phyloP scores from a whole-genome alignment of 2,113 vertebrate species.

The Tetrax tetrax region DNA sequence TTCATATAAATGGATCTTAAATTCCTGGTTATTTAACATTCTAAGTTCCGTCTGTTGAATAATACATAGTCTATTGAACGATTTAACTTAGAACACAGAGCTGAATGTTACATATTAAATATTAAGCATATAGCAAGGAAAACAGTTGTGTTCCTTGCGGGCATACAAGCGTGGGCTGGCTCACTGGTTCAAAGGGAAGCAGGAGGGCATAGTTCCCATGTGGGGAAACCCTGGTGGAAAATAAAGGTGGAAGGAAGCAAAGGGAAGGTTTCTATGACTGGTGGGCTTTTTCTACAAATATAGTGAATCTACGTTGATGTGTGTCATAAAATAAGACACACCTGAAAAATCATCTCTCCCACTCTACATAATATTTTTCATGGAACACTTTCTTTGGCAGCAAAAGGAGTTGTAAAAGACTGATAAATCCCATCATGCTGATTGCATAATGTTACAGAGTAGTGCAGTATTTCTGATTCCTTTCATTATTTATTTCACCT shows the following conservation, averaged over 20 bases:
- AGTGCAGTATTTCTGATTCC: background rate
- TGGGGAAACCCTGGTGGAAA: background rate
- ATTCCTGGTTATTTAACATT: background rate
- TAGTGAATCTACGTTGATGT: background rate
- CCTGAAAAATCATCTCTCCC: background rate
- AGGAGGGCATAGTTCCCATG: background rate
- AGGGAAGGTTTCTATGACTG: background rate
- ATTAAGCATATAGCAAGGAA: background rate
- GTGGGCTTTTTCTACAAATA: background rate
- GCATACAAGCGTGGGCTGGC: background rate
- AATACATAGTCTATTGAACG: background rate
- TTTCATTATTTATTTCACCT: conserved; percentile 35
- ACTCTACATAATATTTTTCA: background rate
- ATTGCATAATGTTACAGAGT: background rate
- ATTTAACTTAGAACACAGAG: background rate
- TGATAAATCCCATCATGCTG: background rate
- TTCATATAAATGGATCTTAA: background rate
- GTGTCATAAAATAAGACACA: background rate
- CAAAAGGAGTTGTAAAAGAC: background rate
- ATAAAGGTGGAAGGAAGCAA: background rate
- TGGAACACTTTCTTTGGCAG: conserved; percentile 6
- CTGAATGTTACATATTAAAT: conserved; percentile 38
- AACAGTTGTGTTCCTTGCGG: background rate
- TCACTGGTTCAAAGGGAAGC: background rate
- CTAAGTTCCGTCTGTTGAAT: background rate